Conservation (phyloP, 2,113 vertebrate genomes). For the Azemiops feae region DNA sequence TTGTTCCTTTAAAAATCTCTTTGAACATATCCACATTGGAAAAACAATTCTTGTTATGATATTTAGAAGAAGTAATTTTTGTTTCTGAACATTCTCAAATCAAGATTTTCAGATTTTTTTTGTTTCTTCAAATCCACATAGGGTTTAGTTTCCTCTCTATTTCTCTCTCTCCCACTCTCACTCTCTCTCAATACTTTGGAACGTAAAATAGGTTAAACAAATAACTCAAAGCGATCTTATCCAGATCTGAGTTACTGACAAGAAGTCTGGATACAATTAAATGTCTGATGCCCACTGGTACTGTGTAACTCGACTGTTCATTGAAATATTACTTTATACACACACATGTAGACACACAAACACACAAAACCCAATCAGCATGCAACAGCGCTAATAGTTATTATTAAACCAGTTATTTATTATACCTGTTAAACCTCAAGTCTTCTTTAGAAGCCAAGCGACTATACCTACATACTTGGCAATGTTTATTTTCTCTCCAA, state of each 20-base stretch:
- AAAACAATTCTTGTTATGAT: background rate
- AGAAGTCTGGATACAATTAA: constrained; percentile 1
- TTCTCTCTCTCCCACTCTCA: background rate
- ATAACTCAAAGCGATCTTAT: background rate
- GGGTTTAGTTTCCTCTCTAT: background rate
- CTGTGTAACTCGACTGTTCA: background rate
- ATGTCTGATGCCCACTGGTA: background rate
- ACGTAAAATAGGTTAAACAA: constrained; percentile 10
- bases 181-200: background rate
- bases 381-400: background rate
- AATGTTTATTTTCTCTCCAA: constrained; percentile 75
- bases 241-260: background rate
- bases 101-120: background rate
- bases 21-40: background rate
- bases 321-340: background rate
- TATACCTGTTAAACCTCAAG: constrained; percentile 86
- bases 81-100: background rate
- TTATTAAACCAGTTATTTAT: background rate
- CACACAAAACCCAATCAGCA: constrained; percentile 11
- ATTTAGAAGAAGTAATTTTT: background rate
- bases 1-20: background rate
- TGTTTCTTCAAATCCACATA: background rate
- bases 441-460: constrained; percentile 79
- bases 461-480: constrained; percentile 77
- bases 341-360: constrained; percentile 11